Conservation (phyloP, 2,113 vertebrate species). For the Rhineura floridana region DNA sequence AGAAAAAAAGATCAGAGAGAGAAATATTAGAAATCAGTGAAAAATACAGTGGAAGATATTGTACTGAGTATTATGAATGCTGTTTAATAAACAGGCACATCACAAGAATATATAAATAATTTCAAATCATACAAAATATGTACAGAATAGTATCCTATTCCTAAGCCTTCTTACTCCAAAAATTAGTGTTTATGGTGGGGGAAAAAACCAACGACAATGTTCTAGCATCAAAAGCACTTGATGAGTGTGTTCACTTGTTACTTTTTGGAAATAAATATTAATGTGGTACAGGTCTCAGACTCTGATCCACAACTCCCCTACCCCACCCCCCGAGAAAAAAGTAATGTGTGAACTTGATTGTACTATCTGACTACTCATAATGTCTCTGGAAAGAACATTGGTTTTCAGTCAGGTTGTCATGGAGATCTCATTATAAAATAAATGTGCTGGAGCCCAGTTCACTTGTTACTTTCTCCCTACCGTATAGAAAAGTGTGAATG, state of each 20-base stretch:
- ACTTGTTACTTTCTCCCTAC: not conserved
- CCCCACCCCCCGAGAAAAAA: not conserved
- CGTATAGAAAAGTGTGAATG: not conserved
- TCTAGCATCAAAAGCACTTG: not conserved
- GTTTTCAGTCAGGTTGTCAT: not conserved
- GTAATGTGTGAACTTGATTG: not conserved
- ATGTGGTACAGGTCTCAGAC: not conserved
- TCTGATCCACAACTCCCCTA: not conserved
- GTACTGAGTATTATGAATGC: conserved; percentile 67
- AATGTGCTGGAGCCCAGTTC: not conserved
- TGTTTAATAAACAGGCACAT: conserved; percentile 44
- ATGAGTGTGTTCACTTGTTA: not conserved
- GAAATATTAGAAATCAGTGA: conserved; percentile 81
- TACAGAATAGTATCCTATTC: not conserved
- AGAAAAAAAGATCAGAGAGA: conserved; percentile 75
- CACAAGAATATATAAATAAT: conserved; percentile 58
- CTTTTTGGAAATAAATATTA: not conserved
- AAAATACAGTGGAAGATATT: conserved; percentile 77
- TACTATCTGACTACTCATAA: not conserved
- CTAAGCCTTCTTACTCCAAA: not conserved
- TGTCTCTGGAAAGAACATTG: not conserved
- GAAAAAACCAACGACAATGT: not conserved
- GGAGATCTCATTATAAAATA: not conserved
- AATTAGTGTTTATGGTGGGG: not conserved
- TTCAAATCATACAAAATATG: conserved; percentile 20